Conservation (phyloP, 2,113 vertebrate species). For the Mesitornis unicolor region DNA sequence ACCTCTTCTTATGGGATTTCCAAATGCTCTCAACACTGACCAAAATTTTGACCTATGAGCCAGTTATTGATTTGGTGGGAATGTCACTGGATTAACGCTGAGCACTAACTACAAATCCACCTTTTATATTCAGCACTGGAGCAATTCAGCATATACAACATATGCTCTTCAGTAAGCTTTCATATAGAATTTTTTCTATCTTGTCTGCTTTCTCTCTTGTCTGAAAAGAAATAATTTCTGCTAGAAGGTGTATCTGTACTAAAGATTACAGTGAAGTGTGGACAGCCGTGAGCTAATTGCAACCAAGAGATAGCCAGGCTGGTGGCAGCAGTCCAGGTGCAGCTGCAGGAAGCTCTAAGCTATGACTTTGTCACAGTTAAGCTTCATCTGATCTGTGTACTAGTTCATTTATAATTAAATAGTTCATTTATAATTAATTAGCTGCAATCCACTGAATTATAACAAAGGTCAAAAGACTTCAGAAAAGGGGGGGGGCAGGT, state of each 20-base stretch:
- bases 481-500: background rate
- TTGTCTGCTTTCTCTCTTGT: background rate
- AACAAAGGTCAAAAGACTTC: background rate
- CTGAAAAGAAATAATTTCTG: background rate
- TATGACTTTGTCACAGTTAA: background rate
- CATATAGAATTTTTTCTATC: background rate
- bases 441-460: background rate
- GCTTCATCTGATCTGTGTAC: background rate
- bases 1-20: background rate
- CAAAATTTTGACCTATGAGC: background rate
- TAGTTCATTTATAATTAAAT: background rate
- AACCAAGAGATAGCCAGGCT: background rate
- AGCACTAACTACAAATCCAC: background rate
- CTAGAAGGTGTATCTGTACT: background rate
- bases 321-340: background rate
- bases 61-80: background rate
- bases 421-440: slow-evolving; percentile 5
- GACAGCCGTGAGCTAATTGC: background rate
- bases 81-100: accelerated
- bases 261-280: background rate
- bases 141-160: accelerated
- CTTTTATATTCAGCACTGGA: background rate
- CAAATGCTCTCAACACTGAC: background rate
- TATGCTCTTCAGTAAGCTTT: background rate
- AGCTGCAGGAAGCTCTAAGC: background rate